These are phyloP conservation scores for Taeniopygia guttata DNA, from an alignment of 2,797 vertebrate species.

Conservation along the genomic window DNA sequence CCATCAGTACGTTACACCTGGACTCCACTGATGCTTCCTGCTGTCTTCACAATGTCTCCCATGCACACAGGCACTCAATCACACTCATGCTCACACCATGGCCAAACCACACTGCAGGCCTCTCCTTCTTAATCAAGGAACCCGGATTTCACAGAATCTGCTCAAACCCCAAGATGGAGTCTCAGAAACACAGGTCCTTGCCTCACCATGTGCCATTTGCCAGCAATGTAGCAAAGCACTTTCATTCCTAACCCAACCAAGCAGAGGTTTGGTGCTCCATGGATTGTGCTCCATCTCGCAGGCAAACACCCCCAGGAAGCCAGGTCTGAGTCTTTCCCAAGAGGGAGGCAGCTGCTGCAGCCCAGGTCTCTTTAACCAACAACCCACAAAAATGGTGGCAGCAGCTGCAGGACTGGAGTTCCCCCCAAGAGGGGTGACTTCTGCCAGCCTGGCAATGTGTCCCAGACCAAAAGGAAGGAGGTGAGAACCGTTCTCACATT, in stretches of 20 bases:
- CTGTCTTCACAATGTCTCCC: neutral
- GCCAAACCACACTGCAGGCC: neutral
- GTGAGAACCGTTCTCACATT: neutral
- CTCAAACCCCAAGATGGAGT: neutral
- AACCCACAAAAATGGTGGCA: neutral
- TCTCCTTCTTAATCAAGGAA: fast-evolving
- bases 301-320: neutral
- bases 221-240: neutral
- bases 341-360: neutral
- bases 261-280: neutral
- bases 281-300: neutral
- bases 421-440: fast-evolving
- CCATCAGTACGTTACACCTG: fast-evolving
- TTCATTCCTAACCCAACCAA: neutral
- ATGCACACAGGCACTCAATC: neutral
- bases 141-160: neutral
- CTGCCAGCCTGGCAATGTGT: fast-evolving
- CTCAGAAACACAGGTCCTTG: neutral
- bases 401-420: neutral
- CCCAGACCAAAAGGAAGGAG: neutral
- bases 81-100: fast-evolving
- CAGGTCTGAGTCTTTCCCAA: neutral
- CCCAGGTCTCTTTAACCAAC: neutral
- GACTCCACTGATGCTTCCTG: neutral
- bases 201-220: fast-evolving